Base-by-base conservation (phyloP, 2,888 invertebrate genomes). In the Drosophila mimetica region DNA sequence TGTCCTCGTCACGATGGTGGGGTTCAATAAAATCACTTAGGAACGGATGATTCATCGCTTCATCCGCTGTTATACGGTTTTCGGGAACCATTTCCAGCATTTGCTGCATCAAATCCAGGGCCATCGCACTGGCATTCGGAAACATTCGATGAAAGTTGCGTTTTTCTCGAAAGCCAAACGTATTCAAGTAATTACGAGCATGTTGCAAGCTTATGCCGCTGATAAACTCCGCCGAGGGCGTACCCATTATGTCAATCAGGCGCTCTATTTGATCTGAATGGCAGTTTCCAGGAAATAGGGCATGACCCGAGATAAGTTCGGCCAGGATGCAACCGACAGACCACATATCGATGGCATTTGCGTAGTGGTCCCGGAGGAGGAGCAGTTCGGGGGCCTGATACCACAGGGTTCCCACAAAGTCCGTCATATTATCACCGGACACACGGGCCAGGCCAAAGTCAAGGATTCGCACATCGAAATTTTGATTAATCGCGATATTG, bases 291-390 rank as follows among this genome's bases (percentile, higher is more conserved):
- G 98, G 98, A 91, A 99, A 99, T 55, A 99, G 93, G 16, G 98
- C 97, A 82, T 96, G 94, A 65, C 98, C 96, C 1, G 98, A 98
- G 75, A 99, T 93, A 84, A 99, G 93, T 92, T 99, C 99, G n/a
- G 99, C 99, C 97, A 99, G 98, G 86, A 99, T 99, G 92, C 99
- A 99, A 20, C 99, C 99, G 47, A 99, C 98, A 0, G 98, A 98
- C 99, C 99, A 99, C 91, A 99, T 97, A 91, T 99, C 99, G 69
- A 99, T 98, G 71, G 98, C 99, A 92, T 98, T 97, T 92, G 98
- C 98, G 91, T 99, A 99, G 91, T 98, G 98, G 98, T 99, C 99
- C 99, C 99, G 99, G 92, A 99, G 99, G 30, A 99, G 94, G 98
- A 99, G 99, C 74, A 99, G 99, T 94, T 99, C 99, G n/a, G 99